Evolutionary conservation across 2,113 vertebrate genomes (phyloP).

Genomic region (Sapayoa aenigma): DNA sequence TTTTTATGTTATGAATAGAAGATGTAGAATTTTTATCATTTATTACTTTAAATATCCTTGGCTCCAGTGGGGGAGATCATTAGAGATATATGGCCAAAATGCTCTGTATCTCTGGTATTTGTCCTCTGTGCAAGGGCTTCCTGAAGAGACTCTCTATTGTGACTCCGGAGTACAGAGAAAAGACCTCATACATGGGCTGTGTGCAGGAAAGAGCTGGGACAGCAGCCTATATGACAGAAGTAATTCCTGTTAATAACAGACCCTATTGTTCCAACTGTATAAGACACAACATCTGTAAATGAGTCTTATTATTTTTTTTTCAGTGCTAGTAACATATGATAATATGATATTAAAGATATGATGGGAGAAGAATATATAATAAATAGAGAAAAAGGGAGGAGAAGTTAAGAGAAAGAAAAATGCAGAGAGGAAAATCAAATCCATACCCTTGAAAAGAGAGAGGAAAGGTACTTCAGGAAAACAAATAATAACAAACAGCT

Average conservation of each 20-base stretch:
- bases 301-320: not conserved
- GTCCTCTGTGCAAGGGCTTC: not conserved
- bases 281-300: not conserved
- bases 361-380: not conserved
- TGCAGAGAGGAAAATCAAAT: not conserved
- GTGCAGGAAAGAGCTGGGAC: not conserved
- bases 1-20: not conserved
- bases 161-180: not conserved
- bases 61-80: not conserved
- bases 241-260: not conserved
- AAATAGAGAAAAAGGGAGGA: not conserved
- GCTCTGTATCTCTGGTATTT: not conserved
- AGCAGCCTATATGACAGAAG: not conserved
- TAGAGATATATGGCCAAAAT: not conserved
- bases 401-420: not conserved
- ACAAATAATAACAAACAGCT: not conserved
- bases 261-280: accelerated
- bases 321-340: not conserved
- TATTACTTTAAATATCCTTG: not conserved
- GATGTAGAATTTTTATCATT: not conserved
- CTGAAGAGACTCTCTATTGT: not conserved
- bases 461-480: not conserved
- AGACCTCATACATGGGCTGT: no score
- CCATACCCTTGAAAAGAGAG: not conserved
- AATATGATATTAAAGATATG: not conserved